Evolutionary conservation across 2,113 vertebrate genomes (phyloP), one percentile per base, ranked within the genome.

Genomic region (Podarcis raffonei): DNA sequence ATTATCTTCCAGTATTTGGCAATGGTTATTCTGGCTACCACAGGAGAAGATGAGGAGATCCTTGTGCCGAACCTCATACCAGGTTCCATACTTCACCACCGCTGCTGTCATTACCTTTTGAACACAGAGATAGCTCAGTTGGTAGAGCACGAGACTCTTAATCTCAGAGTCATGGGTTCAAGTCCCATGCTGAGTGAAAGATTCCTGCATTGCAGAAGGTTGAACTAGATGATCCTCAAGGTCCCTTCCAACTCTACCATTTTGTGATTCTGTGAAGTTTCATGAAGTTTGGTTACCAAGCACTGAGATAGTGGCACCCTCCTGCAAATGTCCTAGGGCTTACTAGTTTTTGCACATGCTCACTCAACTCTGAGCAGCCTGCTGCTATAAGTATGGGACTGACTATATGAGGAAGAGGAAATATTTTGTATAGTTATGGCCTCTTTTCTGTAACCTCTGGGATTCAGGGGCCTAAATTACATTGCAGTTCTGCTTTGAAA

Each of bases 401-500:
- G 22, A 6, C n/a, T 16, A n/a, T 68, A 32, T 37, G 16, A 81
- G 57, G 35, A 35, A 39, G 23, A 35, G 37, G 4, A 66, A 85
- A 42, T 15, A 32, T 27, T 27, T 81, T 7, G 27, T 18, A 62
- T 11, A 37, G 23, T 65, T 77, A 20, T 48, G 27, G 13, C 6
- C 77, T 42, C 65, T 32, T 65, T 39, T 27, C 39, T 66, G 4
- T 78, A 42, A n/a, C 27, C 5, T 15, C 13, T 16, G 48, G 20
- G 42, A 42, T 25, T 6, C 39, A 8, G 25, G 23, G 25, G 3
- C 15, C 32, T 39, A 62, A 62, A 71, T 30, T 16, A 69, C 62
- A 77, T 59, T 74, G 22, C n/a, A 35, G 62, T 20, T 27, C 59
- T 42, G 85, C 65, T 90, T 77, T 87, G 48, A 83, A 82, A 87